These are phyloP conservation scores for Cheumatopsyche charites DNA, from an alignment of 1,140 invertebrate genomes.

Conservation along the genomic window DNA sequence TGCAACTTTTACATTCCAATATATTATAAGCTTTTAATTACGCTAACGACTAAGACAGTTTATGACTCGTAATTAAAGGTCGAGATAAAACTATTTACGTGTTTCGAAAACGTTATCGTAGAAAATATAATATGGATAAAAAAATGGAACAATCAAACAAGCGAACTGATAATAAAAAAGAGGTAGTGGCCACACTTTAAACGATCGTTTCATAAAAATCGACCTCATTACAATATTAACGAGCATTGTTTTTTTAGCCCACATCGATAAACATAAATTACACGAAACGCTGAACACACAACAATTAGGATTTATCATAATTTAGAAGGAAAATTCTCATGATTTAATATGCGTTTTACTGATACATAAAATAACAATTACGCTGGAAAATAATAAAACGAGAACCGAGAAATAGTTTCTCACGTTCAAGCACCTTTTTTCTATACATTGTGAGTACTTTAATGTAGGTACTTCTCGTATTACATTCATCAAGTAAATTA, in stretches of 20 bases:
- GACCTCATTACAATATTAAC: no score
- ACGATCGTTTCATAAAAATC: no score
- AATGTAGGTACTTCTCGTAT: background rate
- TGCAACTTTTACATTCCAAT: conserved; percentile 15
- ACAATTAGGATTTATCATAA: conserved; percentile 1
- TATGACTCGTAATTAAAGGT: conserved; percentile 6
- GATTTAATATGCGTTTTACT: conserved; percentile 20
- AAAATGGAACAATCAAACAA: no score
- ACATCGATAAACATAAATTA: conserved; percentile 10
- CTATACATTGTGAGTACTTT: conserved; percentile 21
- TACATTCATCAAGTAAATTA: conserved; percentile 27
- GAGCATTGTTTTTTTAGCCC: no score
- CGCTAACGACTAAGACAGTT: conserved; percentile 6
- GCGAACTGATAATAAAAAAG: no score
- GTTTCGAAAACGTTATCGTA: background rate
- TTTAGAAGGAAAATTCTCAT: conserved; percentile 15
- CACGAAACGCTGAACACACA: conserved; percentile 5
- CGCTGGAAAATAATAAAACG: conserved; percentile 21
- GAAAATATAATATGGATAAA: no score
- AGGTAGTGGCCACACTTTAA: no score
- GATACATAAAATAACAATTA: conserved; percentile 7
- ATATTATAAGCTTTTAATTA: conserved; percentile 5
- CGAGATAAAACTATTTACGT: conserved; percentile 9
- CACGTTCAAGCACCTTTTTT: conserved; percentile 23
- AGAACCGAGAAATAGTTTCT: conserved; percentile 7